Base-by-base conservation (phyloP, 2,888 invertebrate species). In the Rotaria magnacalcarata region DNA sequence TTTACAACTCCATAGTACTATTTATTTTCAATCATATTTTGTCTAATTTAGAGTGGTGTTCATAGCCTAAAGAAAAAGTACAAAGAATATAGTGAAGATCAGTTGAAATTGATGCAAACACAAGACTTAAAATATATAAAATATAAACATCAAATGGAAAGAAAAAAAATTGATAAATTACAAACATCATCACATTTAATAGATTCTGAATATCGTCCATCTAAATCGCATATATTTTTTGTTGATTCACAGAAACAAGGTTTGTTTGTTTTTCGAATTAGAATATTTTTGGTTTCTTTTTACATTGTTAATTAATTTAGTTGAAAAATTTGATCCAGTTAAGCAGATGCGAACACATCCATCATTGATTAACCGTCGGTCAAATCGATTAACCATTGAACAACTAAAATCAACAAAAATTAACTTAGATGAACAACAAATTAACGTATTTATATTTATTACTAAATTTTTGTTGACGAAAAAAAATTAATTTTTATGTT, bases 51-150 rank as follows among this genome's bases (percentile, higher is more conserved):
- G 91, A 91, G 92, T 89, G 92, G 92, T 16, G 90, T 90, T 4
- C 92, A 95, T 89, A 92, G 93, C 87, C 92, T 93, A 47, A 94
- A 94, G 87, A 93, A 93, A 56, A 87, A 87, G 4, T 94, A 94
- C 80, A 94, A 95, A 89, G 90, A 89, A n/a, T 94, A 94, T 2
- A 93, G 94, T 0, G 95, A 95, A 41, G 90, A 91, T 6, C 97
- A 98, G 91, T 91, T 95, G 84, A 94, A 95, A 87, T 91, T 98
- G 86, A 96, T 97, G 95, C 93, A 95, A 90, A 94, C 95, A 0
- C 96, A 96, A 91, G 97, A 98, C 91, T 92, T 96, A 16, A 95
- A 95, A 88, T 99, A 98, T 89, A 93, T 98, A 24, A 93, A 94
- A 58, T 95, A 94, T 92, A 96, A 96, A 90, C 93, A 95, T 85